Percentiles rank a stretch among this genome's conserved stretches.
Conservation (phyloP, 2,113 vertebrate genomes). For the Syrmaticus mikado region DNA sequence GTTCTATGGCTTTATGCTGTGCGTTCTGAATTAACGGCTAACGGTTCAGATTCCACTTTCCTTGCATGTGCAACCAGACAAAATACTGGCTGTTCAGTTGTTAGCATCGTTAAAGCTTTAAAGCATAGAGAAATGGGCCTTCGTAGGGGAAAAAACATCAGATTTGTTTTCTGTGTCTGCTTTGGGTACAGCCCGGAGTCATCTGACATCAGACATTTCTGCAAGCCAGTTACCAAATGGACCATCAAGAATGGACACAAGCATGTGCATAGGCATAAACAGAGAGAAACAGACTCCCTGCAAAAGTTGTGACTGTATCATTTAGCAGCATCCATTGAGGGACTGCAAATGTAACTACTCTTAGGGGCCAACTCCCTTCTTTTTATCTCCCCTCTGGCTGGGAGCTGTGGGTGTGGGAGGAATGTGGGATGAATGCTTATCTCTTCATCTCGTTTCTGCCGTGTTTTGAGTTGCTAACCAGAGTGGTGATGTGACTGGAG, state of each 20-base stretch:
- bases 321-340: not conserved
- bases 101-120: not conserved
- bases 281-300: not conserved
- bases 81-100: not conserved
- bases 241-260: not conserved
- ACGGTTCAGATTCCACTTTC: not conserved
- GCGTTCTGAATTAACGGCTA: not conserved
- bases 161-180: not conserved
- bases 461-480: not conserved
- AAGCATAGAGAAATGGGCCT: not conserved
- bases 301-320: not conserved
- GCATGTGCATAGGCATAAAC: not conserved
- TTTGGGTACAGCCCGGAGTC: not conserved
- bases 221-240: not conserved
- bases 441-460: conserved; percentile 22
- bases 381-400: conserved; percentile 16
- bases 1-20: not conserved
- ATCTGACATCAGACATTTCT: not conserved
- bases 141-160: not conserved
- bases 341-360: not conserved
- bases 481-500: conserved; percentile 10
- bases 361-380: not conserved
- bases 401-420: conserved; percentile 57
- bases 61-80: not conserved
- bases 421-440: conserved; percentile 52